phyloP scores from a whole-genome alignment of 2,888 invertebrate species.

The Monochamus alternatus region DNA sequence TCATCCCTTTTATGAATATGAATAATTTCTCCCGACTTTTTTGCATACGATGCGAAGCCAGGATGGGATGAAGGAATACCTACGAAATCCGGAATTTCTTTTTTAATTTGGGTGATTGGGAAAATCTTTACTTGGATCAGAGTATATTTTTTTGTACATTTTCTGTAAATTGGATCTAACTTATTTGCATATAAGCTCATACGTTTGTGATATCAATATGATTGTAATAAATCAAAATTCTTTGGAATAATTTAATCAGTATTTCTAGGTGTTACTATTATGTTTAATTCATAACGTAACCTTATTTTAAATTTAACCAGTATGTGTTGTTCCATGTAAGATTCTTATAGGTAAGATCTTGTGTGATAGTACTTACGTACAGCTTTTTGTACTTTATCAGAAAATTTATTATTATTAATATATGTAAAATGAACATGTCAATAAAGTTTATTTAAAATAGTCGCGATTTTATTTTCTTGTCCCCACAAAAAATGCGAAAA shows the following conservation, averaged over 20 bases:
- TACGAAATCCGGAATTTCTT: too few relatives aligned
- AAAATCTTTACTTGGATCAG: constrained; percentile 19
- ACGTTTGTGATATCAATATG: constrained; percentile 52
- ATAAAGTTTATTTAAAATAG: constrained; percentile 57
- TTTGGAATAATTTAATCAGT: constrained; percentile 54
- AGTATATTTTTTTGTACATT: constrained; percentile 14
- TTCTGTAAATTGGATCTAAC: constrained; percentile 35
- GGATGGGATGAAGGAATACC: constrained; percentile 4
- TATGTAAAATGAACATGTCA: constrained; percentile 56
- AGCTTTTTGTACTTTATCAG: constrained; percentile 63
- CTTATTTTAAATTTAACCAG: constrained; percentile 40
- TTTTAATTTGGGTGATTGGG: constrained; percentile 16
- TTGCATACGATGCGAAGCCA: neutral
- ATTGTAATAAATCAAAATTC: constrained; percentile 46
- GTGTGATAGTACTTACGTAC: constrained; percentile 64
- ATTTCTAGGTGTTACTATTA: constrained; percentile 56
- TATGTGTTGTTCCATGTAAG: constrained; percentile 40
- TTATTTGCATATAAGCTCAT: constrained; percentile 47
- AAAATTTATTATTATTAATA: constrained; percentile 58
- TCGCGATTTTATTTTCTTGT: constrained; percentile 28
- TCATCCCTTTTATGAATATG: constrained; percentile 16
- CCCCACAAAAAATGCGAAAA: neutral
- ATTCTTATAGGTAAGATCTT: constrained; percentile 52
- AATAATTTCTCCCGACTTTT: constrained; percentile 5
- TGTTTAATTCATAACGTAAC: constrained; percentile 50